A percentile compares a stretch with the other conserved stretches of the same genome.
Conservation (phyloP, 2,113 vertebrate genomes). For the Apodemus sylvaticus region DNA sequence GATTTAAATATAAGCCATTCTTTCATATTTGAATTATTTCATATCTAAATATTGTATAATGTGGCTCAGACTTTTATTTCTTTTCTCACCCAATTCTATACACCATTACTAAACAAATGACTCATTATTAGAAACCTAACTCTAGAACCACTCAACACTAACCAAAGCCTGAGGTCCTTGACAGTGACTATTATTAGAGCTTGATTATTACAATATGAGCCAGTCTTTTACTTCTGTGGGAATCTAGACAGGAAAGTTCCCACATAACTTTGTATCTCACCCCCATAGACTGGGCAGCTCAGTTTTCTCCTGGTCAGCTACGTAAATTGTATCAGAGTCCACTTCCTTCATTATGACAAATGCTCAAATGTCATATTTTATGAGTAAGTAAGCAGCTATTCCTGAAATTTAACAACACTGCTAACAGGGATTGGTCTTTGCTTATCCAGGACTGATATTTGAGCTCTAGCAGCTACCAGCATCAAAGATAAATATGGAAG, state of each 20-base stretch:
- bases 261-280: background rate
- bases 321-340: constrained; percentile 54
- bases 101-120: background rate
- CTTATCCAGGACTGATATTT: background rate
- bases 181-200: background rate
- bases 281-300: background rate
- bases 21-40: background rate
- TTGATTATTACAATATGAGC: background rate
- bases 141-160: background rate
- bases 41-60: background rate
- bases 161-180: background rate
- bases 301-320: constrained; percentile 36
- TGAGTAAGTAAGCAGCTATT: constrained; percentile 20
- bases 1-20: background rate
- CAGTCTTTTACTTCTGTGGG: background rate
- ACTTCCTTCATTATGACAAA: constrained; percentile 25
- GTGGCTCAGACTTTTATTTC: background rate
- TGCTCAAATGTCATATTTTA: constrained; percentile 32
- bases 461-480: constrained; percentile 3
- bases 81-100: background rate
- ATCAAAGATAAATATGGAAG: background rate
- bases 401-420: constrained; percentile 40
- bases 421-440: background rate
- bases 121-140: background rate
- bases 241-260: background rate